Evolutionary conservation across 2,888 invertebrate species (phyloP).

Genomic region (Dorcus hopei): DNA sequence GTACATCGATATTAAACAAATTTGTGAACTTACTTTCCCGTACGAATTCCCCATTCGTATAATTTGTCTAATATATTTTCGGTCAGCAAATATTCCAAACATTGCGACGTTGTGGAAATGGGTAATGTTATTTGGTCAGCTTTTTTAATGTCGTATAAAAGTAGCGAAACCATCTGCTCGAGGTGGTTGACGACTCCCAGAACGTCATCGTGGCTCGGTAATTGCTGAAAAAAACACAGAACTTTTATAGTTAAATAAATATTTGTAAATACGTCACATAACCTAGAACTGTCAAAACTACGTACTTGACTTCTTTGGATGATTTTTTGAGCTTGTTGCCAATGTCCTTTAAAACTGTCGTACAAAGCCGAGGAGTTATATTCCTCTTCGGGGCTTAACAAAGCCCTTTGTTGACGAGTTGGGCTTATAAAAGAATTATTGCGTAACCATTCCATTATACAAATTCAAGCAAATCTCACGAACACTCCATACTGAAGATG

Average conservation of each 20-base stretch:
- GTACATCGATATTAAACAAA: background rate
- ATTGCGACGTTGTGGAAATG: slow-evolving; percentile 56
- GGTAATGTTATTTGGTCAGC: slow-evolving; percentile 57
- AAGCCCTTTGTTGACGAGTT: slow-evolving; percentile 35
- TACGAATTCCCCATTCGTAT: slow-evolving; percentile 80
- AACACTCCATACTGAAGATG: background rate
- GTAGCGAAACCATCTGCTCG: slow-evolving; percentile 83
- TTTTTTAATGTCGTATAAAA: slow-evolving; percentile 71
- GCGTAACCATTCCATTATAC: slow-evolving; percentile 46
- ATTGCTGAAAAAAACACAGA: slow-evolving; percentile 46
- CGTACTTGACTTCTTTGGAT: slow-evolving; percentile 69
- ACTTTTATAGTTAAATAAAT: background rate
- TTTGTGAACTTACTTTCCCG: slow-evolving; percentile 64
- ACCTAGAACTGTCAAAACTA: slow-evolving; percentile 14
- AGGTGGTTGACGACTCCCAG: slow-evolving; percentile 87
- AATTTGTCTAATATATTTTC: slow-evolving; percentile 85
- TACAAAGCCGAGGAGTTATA: slow-evolving; percentile 85
- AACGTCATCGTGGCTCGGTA: slow-evolving; percentile 79
- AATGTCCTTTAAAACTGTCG: slow-evolving; percentile 90
- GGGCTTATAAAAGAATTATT: slow-evolving; percentile 36
- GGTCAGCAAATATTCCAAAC: slow-evolving; percentile 74
- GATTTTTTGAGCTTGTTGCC: slow-evolving; percentile 87
- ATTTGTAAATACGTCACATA: slow-evolving; percentile 11
- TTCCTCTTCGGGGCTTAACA: slow-evolving; percentile 36
- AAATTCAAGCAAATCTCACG: background rate